Evolutionary conservation across 2,888 invertebrate species (phyloP).

Genomic region (Aphelenchoides bicaudatus): DNA sequence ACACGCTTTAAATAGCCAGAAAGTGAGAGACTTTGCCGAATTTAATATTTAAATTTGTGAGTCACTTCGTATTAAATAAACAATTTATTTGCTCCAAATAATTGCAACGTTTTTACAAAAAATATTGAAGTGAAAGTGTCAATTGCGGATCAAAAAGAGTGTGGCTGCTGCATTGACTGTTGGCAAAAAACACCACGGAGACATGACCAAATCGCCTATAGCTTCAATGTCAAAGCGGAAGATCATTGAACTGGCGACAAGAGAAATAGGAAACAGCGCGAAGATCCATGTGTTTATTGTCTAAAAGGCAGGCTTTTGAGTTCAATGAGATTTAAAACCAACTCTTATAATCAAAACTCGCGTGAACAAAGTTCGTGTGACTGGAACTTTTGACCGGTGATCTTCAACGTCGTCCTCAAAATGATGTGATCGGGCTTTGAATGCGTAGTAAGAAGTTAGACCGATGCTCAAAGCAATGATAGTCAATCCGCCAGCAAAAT

Average conservation of each 20-base stretch:
- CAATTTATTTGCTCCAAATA: not conserved
- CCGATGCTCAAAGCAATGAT: not conserved
- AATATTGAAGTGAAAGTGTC: not conserved
- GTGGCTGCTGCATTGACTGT: not conserved
- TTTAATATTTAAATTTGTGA: too few relatives aligned
- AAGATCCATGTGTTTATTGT: too few relatives aligned
- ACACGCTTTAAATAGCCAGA: conserved; percentile 4
- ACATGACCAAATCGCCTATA: not conserved
- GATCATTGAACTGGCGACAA: conserved; percentile 1
- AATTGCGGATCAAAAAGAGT: not conserved
- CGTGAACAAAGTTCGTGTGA: conserved; percentile 3
- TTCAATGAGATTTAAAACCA: too few relatives aligned
- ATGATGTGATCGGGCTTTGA: not conserved
- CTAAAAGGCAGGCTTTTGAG: not conserved
- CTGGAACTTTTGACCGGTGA: not conserved
- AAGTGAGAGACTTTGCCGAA: too few relatives aligned
- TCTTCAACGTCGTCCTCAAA: conserved; percentile 4
- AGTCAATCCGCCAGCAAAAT: not conserved
- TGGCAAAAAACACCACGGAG: not conserved
- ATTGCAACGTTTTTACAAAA: not conserved
- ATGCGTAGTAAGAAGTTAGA: conserved; percentile 2
- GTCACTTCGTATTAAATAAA: not conserved
- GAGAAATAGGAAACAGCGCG: not conserved
- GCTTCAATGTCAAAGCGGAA: conserved; percentile 7
- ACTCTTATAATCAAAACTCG: not conserved